phyloP scores from a whole-genome alignment of 2,888 invertebrate genomes.

The Gymnosoma rotundatum region DNA sequence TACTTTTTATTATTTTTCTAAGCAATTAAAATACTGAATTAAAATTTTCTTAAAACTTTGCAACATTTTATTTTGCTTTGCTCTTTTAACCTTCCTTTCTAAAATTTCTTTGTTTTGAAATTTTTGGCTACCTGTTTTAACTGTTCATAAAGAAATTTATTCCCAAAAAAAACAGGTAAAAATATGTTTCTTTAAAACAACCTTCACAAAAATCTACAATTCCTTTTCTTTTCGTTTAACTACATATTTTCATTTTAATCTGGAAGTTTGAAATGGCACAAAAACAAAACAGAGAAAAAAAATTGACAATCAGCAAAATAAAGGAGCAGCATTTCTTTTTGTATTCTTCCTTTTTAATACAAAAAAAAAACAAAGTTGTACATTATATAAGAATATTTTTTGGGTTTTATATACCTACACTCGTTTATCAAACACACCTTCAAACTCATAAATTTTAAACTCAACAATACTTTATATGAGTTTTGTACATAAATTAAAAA shows the following conservation, averaged over 20 bases:
- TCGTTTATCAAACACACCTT: slow-evolving; percentile 64
- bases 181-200: slow-evolving; percentile 33
- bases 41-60: not conserved
- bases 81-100: not conserved
- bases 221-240: slow-evolving; percentile 58
- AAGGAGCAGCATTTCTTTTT: slow-evolving; percentile 55
- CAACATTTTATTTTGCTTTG: slow-evolving; percentile 19
- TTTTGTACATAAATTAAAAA: slow-evolving; percentile 14
- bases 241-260: slow-evolving; percentile 16
- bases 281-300: slow-evolving; percentile 1
- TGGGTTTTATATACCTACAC: not conserved
- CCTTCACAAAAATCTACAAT: slow-evolving; percentile 68
- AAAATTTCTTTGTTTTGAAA: slow-evolving; percentile 17
- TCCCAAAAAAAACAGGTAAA: slow-evolving; percentile 4
- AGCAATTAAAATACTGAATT: not conserved
- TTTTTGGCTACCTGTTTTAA: slow-evolving; percentile 55
- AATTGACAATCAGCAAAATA: slow-evolving; percentile 54
- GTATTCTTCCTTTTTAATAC: slow-evolving; percentile 11
- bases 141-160: not conserved
- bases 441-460: slow-evolving; percentile 58
- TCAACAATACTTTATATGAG: slow-evolving; percentile 20
- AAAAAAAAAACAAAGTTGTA: slow-evolving; percentile 16
- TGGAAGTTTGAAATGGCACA: slow-evolving; percentile 5
- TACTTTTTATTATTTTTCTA: not conserved
- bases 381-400: slow-evolving; percentile 13